Evolutionary conservation across 1,140 invertebrate genomes (phyloP).

Genomic region (Heliconius eleuchia): DNA sequence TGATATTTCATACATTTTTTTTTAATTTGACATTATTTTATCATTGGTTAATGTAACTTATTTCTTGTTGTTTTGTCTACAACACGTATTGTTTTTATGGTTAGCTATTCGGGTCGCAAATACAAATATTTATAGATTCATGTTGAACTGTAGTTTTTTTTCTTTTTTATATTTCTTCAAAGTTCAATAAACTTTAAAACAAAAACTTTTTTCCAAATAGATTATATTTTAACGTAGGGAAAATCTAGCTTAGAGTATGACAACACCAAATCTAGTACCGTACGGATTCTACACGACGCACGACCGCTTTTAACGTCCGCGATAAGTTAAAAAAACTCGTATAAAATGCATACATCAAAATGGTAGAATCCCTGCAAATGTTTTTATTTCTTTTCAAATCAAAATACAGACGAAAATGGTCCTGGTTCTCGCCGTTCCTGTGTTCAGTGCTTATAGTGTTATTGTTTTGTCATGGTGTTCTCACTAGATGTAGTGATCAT

Average conservation of each 20-base stretch:
- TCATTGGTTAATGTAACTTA: no score
- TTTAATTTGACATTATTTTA: no score
- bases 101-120: no score
- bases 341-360: conserved; percentile 83
- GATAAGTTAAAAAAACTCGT: conserved; percentile 74
- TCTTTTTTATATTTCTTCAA: not conserved
- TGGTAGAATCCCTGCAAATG: conserved; percentile 90
- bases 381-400: conserved; percentile 92
- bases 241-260: conserved; percentile 41
- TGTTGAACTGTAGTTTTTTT: no score
- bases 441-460: conserved; percentile 80
- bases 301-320: conserved; percentile 68
- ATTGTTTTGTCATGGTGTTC: conserved; percentile 79
- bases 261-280: conserved; percentile 73
- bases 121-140: no score
- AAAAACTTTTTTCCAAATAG: not conserved
- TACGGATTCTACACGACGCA: conserved; percentile 75
- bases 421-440: conserved; percentile 78
- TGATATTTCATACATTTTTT: no score
- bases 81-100: no score
- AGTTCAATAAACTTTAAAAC: not conserved
- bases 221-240: conserved; percentile 12
- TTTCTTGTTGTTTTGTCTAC: no score
- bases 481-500: conserved; percentile 79
- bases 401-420: conserved; percentile 89